Evolutionary conservation across 2,797 vertebrate genomes (phyloP).

Genomic region (Aulostomus chinensis): DNA sequence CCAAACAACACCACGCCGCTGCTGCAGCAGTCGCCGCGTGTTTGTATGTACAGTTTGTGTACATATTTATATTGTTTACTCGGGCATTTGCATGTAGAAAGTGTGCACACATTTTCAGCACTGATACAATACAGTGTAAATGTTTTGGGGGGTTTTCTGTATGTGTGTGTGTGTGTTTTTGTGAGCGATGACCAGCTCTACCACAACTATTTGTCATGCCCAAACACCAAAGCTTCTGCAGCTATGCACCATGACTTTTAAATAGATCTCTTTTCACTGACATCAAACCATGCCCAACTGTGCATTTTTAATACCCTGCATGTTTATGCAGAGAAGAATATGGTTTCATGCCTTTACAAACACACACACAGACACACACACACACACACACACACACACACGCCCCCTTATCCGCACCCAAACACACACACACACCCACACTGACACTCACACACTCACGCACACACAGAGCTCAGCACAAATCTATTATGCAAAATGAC

Average conservation of each 20-base stretch:
- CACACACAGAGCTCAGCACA: conserved; percentile 32
- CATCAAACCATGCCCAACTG: conserved; percentile 66
- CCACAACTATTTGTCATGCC: conserved; percentile 72
- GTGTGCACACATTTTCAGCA: conserved; percentile 14
- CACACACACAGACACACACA: background rate
- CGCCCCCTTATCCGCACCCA: conserved; percentile 1
- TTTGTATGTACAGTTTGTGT: conserved; percentile 57
- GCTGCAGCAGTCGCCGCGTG: conserved; percentile 45
- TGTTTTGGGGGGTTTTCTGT: conserved; percentile 41
- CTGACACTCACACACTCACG: conserved; percentile 5
- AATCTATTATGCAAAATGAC: conserved; percentile 63
- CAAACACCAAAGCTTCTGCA: conserved; percentile 73
- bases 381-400: background rate
- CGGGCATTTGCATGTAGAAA: conserved; percentile 14
- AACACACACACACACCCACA: conserved; percentile 8
- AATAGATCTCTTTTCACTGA: conserved; percentile 69
- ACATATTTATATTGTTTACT: conserved; percentile 50
- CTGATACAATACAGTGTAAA: conserved; percentile 32
- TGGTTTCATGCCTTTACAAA: conserved; percentile 42
- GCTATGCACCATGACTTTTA: conserved; percentile 73
- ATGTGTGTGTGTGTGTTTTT: conserved; percentile 27
- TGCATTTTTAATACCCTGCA: conserved; percentile 65
- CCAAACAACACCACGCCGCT: conserved; percentile 51
- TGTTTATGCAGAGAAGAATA: conserved; percentile 69
- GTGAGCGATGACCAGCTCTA: conserved; percentile 52